Percentiles rank a stretch among this genome's conserved stretches.
Conservation (phyloP, 2,888 invertebrate species). For the Monoplex corrugatus region DNA sequence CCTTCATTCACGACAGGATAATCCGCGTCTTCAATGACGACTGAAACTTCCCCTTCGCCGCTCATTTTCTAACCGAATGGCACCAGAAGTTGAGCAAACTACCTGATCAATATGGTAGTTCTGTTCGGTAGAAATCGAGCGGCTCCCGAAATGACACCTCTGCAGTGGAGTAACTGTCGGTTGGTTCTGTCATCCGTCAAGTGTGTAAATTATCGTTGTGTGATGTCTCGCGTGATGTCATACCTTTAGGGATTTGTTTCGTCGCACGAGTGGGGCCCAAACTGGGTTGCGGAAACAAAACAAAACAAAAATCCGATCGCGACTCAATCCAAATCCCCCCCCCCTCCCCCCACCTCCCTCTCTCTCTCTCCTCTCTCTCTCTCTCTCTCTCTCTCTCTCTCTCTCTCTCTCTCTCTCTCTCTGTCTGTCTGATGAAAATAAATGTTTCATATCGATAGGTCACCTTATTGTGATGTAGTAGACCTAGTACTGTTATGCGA, state of each 20-base stretch:
- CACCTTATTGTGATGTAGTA: too few relatives aligned
- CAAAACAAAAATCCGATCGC: neutral
- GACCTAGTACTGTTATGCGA: too few relatives aligned
- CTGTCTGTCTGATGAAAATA: too few relatives aligned
- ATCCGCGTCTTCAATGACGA: slow-evolving; percentile 57
- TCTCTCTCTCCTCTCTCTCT: neutral
- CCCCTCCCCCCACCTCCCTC: neutral
- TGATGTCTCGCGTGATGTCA: slow-evolving; percentile 47
- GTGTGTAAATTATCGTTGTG: slow-evolving; percentile 45
- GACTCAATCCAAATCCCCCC: neutral
- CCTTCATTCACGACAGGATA: slow-evolving; percentile 59
- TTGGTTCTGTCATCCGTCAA: slow-evolving; percentile 52
- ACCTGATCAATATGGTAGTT: slow-evolving; percentile 51
- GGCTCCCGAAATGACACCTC: slow-evolving; percentile 49
- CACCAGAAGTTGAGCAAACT: slow-evolving; percentile 6
- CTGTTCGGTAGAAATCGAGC: slow-evolving; percentile 50
- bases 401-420: slow-evolving; percentile 22
- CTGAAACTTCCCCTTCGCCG: slow-evolving; percentile 53
- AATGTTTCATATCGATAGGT: too few relatives aligned
- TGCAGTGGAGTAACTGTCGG: slow-evolving; percentile 47
- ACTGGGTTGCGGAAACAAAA: neutral
- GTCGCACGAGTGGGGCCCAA: slow-evolving; percentile 17
- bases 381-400: slow-evolving; percentile 15
- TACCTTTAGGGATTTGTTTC: slow-evolving; percentile 24
- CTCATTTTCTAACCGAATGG: slow-evolving; percentile 48